These are phyloP conservation scores for Epirrhoe tristata DNA, from an alignment of 2,888 invertebrate species.

Conservation along the genomic window DNA sequence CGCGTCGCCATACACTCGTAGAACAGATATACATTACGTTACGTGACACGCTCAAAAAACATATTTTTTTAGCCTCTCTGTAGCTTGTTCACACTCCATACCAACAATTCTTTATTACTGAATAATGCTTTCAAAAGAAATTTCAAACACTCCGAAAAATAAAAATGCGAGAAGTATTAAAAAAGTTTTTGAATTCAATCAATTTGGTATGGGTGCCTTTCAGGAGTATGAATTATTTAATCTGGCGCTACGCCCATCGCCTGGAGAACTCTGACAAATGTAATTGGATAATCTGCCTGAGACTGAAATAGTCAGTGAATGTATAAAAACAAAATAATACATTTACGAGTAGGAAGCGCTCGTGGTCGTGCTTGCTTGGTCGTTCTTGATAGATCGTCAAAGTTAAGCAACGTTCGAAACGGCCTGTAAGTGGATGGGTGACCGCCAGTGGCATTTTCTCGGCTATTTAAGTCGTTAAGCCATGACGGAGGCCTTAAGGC, in stretches of 20 bases:
- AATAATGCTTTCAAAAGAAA: slow-evolving; percentile 31
- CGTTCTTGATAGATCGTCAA: too few species aligned
- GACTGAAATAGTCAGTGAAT: neutral
- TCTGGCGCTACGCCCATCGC: slow-evolving; percentile 11
- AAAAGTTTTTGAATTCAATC: slow-evolving; percentile 42
- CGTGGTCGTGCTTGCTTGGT: too few species aligned
- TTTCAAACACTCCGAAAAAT: slow-evolving; percentile 28
- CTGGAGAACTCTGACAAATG: slow-evolving; percentile 7
- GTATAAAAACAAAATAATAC: too few species aligned
- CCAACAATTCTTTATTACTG: neutral
- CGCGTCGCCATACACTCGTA: too few species aligned
- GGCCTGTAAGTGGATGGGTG: too few species aligned
- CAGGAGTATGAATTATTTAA: slow-evolving; percentile 32
- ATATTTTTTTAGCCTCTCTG: neutral
- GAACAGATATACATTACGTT: too few species aligned
- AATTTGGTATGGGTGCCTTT: slow-evolving; percentile 35
- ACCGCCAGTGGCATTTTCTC: too few species aligned
- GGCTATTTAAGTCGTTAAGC: too few species aligned
- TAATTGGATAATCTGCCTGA: slow-evolving; percentile 8
- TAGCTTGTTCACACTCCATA: neutral
- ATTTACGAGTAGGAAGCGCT: too few species aligned
- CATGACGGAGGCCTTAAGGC: too few species aligned
- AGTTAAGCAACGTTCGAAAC: too few species aligned
- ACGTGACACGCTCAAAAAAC: too few species aligned
- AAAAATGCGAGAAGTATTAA: slow-evolving; percentile 36